Evolutionary conservation across 2,797 vertebrate species (phyloP).

Genomic region (Liparis tanakae): DNA sequence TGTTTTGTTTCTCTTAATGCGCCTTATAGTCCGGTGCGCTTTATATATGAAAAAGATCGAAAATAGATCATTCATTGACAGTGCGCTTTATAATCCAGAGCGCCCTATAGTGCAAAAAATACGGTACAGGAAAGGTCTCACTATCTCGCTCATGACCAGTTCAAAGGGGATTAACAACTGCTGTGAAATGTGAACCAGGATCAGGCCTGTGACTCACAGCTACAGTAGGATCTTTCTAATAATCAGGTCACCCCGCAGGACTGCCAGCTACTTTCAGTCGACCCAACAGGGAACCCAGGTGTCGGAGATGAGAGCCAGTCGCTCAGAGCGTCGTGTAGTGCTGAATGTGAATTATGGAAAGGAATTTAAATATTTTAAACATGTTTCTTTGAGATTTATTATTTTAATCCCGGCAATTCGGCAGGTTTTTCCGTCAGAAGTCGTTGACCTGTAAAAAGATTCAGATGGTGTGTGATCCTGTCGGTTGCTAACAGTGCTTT

Average conservation of each 20-base stretch:
- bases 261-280: slow-evolving; percentile 45
- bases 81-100: too few species aligned
- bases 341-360: slow-evolving; percentile 58
- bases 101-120: too few species aligned
- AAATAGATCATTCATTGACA: too few species aligned
- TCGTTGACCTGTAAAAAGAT: slow-evolving; percentile 62
- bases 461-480: slow-evolving; percentile 41
- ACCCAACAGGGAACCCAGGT: slow-evolving; percentile 48
- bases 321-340: slow-evolving; percentile 18
- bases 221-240: slow-evolving; percentile 48
- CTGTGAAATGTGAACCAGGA: slow-evolving; percentile 57
- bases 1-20: too few species aligned
- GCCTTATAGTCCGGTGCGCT: too few species aligned
- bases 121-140: slow-evolving; percentile 31
- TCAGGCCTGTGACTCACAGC: slow-evolving; percentile 49
- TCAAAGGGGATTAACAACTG: slow-evolving; percentile 54
- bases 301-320: slow-evolving; percentile 44
- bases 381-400: slow-evolving; percentile 36
- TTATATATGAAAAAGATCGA: too few species aligned
- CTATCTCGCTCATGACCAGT: slow-evolving; percentile 58
- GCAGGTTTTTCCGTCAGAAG: slow-evolving; percentile 31
- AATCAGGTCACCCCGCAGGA: slow-evolving; percentile 67
- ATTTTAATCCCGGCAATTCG: slow-evolving; percentile 32
- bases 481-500: slow-evolving; percentile 42
- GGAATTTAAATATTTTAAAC: slow-evolving; percentile 57